Conservation (phyloP, 2,888 invertebrate species). For the Euspilapteryx auroguttella region DNA sequence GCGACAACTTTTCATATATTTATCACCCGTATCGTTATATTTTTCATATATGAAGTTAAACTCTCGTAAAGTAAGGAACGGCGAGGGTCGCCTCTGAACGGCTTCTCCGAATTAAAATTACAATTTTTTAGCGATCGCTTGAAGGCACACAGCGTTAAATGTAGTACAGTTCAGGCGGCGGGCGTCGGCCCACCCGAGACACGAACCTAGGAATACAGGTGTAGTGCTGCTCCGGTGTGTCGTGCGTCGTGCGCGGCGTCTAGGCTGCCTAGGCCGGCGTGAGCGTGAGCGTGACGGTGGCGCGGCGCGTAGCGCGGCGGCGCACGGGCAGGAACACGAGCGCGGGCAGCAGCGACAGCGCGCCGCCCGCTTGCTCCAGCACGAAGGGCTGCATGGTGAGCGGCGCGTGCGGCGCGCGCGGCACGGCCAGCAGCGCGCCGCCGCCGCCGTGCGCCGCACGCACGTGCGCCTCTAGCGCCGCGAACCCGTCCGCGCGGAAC, state of each 20-base stretch:
- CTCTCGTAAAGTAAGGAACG: conserved; percentile 38
- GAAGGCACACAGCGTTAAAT: conserved; percentile 80
- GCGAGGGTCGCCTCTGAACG: conserved; percentile 40
- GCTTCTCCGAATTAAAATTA: conserved; percentile 41
- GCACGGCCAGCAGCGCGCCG: conserved; percentile 52
- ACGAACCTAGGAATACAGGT: conserved; percentile 4
- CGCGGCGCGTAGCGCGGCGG: conserved; percentile 80
- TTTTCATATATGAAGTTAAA: conserved; percentile 59
- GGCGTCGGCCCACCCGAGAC: conserved; percentile 16
- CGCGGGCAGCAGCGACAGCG: conserved; percentile 80
- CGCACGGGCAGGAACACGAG: conserved; percentile 93
- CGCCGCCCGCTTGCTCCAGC: conserved; percentile 66
- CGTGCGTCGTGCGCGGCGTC: conserved; percentile 8
- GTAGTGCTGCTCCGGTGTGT: conserved; percentile 5
- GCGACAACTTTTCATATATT: conserved; percentile 59
- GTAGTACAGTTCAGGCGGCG: conserved; percentile 45
- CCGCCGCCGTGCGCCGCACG: conserved; percentile 50
- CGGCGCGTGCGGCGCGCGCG: conserved; percentile 66
- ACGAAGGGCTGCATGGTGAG: conserved; percentile 94
- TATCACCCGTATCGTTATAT: conserved; percentile 58
- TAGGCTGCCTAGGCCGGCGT: conserved; percentile 77
- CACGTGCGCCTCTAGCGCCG: conserved; percentile 48
- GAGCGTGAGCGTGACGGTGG: conserved; percentile 90
- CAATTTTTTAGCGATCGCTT: conserved; percentile 74
- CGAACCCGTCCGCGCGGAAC: conserved; percentile 48